Conservation (phyloP, 2,113 vertebrate genomes). For the Balaenoptera acutorostrata region DNA sequence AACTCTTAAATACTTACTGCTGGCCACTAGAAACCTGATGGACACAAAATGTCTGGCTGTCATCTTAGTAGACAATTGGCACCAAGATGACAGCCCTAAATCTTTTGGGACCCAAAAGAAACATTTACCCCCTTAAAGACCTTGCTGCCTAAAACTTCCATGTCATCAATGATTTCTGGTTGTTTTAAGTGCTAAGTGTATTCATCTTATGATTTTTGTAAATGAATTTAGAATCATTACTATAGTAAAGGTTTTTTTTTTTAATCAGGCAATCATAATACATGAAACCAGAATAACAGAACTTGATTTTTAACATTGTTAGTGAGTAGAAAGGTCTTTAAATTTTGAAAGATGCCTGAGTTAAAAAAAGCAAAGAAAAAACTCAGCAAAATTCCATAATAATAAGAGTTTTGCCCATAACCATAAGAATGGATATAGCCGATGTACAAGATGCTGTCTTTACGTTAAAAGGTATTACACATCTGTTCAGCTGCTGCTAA, state of each 20-base stretch:
- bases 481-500: not conserved
- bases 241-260: not conserved
- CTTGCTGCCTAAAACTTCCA: not conserved
- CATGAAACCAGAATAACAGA: not conserved
- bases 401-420: not conserved
- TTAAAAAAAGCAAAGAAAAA: not conserved
- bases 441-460: not conserved
- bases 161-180: not conserved
- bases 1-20: not conserved
- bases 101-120: not conserved
- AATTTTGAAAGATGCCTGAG: not conserved
- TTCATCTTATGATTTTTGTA: conserved; percentile 5
- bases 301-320: not conserved
- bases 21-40: not conserved
- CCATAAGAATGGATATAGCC: not conserved
- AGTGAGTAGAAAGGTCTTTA: not conserved
- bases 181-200: not conserved
- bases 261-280: not conserved
- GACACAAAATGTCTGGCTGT: not conserved
- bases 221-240: conserved; percentile 2
- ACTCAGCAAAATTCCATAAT: not conserved
- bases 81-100: not conserved
- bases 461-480: not conserved
- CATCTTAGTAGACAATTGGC: not conserved
- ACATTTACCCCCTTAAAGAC: not conserved